These are phyloP conservation scores for Charanyca ferruginea DNA, from an alignment of 2,888 invertebrate genomes.

Conservation along the genomic window DNA sequence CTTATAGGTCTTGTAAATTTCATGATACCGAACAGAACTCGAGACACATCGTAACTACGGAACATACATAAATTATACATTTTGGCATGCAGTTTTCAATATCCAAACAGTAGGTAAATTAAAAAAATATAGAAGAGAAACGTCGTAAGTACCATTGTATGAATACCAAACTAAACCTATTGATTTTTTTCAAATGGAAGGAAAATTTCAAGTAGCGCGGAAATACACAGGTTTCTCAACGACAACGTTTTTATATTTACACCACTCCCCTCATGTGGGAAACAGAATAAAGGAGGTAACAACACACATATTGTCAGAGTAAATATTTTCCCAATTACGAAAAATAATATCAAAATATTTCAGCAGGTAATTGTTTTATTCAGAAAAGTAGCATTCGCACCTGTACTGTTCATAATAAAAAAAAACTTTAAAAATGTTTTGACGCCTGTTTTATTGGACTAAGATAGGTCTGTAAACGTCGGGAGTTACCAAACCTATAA, in stretches of 20 bases:
- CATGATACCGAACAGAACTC: neutral
- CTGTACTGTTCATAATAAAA: too few species aligned
- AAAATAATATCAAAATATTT: neutral
- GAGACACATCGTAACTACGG: neutral
- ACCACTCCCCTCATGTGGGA: neutral
- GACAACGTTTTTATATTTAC: constrained; percentile 3
- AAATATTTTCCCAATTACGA: constrained; percentile 24
- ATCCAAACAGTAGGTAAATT: constrained; percentile 20
- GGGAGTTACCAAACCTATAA: too few species aligned
- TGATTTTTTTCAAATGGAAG: constrained; percentile 9
- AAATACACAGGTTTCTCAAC: neutral
- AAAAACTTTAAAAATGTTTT: too few species aligned
- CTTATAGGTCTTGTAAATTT: too few species aligned
- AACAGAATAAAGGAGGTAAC: constrained; percentile 11
- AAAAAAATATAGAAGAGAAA: constrained; percentile 4
- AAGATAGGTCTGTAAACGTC: too few species aligned
- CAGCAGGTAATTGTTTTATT: neutral
- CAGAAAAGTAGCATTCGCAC: neutral
- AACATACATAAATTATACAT: too few species aligned
- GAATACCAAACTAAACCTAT: constrained; percentile 6
- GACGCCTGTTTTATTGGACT: too few species aligned
- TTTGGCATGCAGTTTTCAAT: constrained; percentile 8
- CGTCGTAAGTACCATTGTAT: neutral
- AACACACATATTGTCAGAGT: neutral
- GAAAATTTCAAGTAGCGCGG: neutral